Evolutionary conservation across 2,888 invertebrate species (phyloP).

Genomic region (Altica lythri): DNA sequence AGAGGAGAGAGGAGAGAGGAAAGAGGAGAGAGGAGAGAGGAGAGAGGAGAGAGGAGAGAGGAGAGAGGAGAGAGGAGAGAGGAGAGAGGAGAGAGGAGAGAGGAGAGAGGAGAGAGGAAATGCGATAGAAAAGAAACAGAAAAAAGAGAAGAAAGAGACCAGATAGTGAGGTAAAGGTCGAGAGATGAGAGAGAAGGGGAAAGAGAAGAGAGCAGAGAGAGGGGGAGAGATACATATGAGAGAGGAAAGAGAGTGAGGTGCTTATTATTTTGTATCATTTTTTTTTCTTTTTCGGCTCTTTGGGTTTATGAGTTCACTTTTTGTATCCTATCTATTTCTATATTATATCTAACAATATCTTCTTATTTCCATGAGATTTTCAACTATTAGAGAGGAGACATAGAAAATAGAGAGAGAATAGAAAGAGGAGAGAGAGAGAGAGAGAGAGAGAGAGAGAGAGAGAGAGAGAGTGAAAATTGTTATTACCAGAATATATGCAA

Average conservation of each 20-base stretch:
- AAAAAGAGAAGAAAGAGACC: not conserved
- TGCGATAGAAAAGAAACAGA: not conserved
- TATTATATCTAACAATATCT: no score
- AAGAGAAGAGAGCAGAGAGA: not conserved
- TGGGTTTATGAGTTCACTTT: no score
- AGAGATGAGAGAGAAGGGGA: not conserved
- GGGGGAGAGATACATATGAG: not conserved
- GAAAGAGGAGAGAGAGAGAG: not conserved
- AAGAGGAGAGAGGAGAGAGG: not conserved
- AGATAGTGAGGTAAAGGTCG: not conserved
- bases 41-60: not conserved
- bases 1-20: not conserved
- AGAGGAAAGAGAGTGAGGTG: not conserved
- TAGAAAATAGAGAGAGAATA: not conserved
- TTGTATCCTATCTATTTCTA: no score
- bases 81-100: not conserved
- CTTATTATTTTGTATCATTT: no score
- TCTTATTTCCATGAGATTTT: not conserved
- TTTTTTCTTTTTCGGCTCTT: no score
- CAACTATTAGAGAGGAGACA: not conserved
- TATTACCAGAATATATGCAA: no score
- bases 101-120: not conserved
- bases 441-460: not conserved
- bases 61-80: not conserved
- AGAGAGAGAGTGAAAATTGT: not conserved